Percentiles rank a stretch among this genome's conserved stretches.
Evolutionary conservation across 2,797 vertebrate species (phyloP).

Genomic region (Strix occidentalis): DNA sequence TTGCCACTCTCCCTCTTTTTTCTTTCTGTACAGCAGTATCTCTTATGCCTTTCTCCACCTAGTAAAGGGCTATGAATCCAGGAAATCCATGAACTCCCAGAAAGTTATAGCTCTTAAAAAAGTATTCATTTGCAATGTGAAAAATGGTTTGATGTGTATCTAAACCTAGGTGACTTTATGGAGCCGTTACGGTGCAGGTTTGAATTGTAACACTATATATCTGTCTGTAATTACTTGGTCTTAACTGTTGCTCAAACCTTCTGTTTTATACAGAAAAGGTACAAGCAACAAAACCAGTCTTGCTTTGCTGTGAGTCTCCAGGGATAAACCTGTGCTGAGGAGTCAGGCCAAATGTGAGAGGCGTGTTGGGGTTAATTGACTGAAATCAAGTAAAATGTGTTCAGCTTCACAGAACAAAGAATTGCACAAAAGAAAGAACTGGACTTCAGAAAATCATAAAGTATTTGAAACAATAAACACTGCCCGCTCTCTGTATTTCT

Average conservation of each 20-base stretch:
- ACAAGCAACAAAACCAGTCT: neutral
- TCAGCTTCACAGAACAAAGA: too few relatives aligned
- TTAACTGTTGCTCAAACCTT: neutral
- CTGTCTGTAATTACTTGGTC: constrained; percentile 4
- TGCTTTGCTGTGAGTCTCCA: neutral
- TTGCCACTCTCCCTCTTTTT: neutral
- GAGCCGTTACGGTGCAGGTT: constrained; percentile 7
- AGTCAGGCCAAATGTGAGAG: too few relatives aligned
- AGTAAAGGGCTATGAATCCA: constrained; percentile 42
- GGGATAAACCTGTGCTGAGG: too few relatives aligned
- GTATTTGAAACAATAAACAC: too few relatives aligned
- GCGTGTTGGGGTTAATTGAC: too few relatives aligned
- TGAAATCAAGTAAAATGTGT: too few relatives aligned
- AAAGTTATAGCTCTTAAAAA: constrained; percentile 44
- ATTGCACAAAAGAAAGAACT: too few relatives aligned
- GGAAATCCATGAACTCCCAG: constrained; percentile 63
- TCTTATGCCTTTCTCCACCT: neutral
- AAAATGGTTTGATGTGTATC: neutral
- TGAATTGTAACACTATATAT: neutral
- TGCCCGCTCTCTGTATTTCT: too few relatives aligned
- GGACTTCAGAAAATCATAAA: too few relatives aligned
- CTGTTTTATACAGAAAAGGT: neutral
- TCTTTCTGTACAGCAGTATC: neutral
- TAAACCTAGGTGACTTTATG: constrained; percentile 28
- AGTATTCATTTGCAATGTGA: constrained; percentile 42